Conservation (phyloP, 1,140 invertebrate species). For the Marisa cornuarietis region DNA sequence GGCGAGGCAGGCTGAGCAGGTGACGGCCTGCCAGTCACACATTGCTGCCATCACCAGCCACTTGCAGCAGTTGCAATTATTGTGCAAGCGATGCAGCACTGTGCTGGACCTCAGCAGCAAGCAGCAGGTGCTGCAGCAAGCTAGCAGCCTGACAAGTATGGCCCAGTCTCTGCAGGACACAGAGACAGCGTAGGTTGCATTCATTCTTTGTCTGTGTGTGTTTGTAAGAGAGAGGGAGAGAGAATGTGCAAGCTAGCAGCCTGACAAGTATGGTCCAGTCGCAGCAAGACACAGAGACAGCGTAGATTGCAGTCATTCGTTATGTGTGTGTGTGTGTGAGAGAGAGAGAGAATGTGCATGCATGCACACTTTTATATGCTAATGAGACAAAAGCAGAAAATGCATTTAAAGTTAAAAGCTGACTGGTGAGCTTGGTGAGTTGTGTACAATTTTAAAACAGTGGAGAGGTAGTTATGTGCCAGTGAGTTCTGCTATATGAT, state of each 20-base stretch:
- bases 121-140: constrained; percentile 42
- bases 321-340: not conserved
- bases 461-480: too few species aligned
- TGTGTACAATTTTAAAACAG: too few species aligned
- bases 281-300: constrained; percentile 32
- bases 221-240: too few species aligned
- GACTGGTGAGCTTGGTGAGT: too few species aligned
- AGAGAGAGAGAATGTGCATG: not conserved
- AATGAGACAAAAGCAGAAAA: too few species aligned
- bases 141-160: constrained; percentile 41
- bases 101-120: constrained; percentile 42
- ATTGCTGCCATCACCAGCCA: constrained; percentile 33
- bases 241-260: constrained; percentile 15
- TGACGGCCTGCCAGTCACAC: constrained; percentile 32
- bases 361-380: not conserved
- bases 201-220: not conserved
- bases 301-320: not conserved
- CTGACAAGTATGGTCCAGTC: constrained; percentile 40
- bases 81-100: constrained; percentile 44
- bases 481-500: too few species aligned
- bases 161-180: constrained; percentile 38
- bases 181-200: not conserved
- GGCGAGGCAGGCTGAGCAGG: constrained; percentile 28
- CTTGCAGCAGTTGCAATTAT: constrained; percentile 33
- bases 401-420: too few species aligned